Percentiles rank a stretch among this genome's conserved stretches.
Evolutionary conservation across 2,888 invertebrate genomes (phyloP).

Genomic region (Chorisops tibialis): DNA sequence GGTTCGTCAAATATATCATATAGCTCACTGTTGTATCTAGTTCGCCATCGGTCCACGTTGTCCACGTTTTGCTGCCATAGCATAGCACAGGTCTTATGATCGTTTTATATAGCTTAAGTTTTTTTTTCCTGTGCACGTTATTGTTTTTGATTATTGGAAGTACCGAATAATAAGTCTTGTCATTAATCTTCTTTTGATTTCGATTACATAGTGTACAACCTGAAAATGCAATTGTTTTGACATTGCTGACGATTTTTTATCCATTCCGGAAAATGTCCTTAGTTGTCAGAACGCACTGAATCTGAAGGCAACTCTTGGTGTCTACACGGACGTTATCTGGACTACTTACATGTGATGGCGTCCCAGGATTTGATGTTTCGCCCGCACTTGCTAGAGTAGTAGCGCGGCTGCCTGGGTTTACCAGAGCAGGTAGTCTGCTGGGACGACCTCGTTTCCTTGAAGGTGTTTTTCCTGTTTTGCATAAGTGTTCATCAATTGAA

Average conservation of each 20-base stretch:
- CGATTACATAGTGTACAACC: too few relatives aligned
- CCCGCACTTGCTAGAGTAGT: background rate
- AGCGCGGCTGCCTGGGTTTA: background rate
- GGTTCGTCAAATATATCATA: too few relatives aligned
- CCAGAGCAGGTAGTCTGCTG: background rate
- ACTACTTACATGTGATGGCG: background rate
- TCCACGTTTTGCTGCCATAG: too few relatives aligned
- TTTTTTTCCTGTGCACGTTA: too few relatives aligned
- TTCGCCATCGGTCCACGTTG: too few relatives aligned
- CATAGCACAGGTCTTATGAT: too few relatives aligned
- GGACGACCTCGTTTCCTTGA: conserved; percentile 12
- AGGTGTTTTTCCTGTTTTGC: conserved; percentile 13
- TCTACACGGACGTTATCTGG: background rate
- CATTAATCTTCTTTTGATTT: too few relatives aligned
- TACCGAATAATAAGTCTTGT: too few relatives aligned
- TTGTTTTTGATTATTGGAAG: too few relatives aligned
- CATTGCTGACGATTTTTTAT: background rate
- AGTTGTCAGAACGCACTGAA: background rate
- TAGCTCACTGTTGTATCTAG: too few relatives aligned
- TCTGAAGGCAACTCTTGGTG: background rate
- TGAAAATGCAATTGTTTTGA: background rate
- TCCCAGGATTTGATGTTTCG: background rate
- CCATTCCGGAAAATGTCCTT: background rate
- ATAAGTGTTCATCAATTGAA: conserved; percentile 10
- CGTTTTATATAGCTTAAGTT: too few relatives aligned